phyloP scores from a whole-genome alignment of 2,113 vertebrate genomes.

The Leptobrachium ailaonicum region DNA sequence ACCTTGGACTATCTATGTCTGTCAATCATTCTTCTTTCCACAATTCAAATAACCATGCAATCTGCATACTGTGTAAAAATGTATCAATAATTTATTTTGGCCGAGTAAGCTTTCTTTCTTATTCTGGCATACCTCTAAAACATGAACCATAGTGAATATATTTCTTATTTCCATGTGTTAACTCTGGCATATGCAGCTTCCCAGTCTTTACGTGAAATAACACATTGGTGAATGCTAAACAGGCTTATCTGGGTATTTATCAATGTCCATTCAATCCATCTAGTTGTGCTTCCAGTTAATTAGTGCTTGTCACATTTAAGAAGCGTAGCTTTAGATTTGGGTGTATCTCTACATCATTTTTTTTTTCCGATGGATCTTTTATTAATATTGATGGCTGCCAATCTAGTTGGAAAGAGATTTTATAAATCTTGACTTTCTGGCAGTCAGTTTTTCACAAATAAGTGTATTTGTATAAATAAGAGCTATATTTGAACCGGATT shows the following conservation, averaged over 20 bases:
- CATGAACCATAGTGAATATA: not conserved
- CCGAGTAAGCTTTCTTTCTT: not conserved
- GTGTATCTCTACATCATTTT: not conserved
- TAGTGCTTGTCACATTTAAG: conserved; percentile 7
- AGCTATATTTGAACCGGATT: no score
- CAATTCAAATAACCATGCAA: no score
- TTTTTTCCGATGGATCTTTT: not conserved
- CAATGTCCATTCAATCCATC: not conserved
- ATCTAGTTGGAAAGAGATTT: not conserved
- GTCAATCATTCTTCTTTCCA: no score
- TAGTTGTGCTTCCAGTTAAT: conserved; percentile 1
- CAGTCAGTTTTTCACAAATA: not conserved
- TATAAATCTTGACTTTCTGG: not conserved
- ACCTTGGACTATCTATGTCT: no score
- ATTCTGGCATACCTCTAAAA: not conserved
- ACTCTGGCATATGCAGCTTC: no score
- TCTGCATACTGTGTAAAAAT: no score
- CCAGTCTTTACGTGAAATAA: no score
- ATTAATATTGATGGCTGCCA: conserved; percentile 11
- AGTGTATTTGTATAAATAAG: not conserved
- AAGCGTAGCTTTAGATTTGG: not conserved
- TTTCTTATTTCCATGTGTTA: not conserved
- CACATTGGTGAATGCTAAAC: no score
- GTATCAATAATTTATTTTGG: not conserved
- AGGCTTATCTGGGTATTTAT: no score